Base-by-base conservation (phyloP, 2,797 vertebrate genomes). In the Eidolon dupreanum region DNA sequence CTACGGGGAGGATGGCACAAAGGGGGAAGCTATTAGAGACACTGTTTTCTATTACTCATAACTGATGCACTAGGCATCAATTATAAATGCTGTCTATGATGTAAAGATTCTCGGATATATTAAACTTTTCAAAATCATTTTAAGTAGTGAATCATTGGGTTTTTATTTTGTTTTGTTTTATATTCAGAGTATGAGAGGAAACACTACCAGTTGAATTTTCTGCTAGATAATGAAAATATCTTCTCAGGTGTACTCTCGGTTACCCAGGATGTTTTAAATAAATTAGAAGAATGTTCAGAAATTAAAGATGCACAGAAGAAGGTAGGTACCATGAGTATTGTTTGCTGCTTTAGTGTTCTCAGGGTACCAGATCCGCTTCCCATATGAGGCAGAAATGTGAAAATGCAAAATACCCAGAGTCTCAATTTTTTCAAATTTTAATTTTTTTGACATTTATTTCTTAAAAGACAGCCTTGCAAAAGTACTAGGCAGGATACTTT, bases 161-260 rank as follows among this genome's bases (percentile, higher is more conserved):
- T 83, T 33, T 68, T 16, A 36, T 88, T 66, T 90, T 82, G 36
- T 94, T 94, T 82, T 97, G 38, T 93, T 98, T 97, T 96, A 96
- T 0, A 3, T 96, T 83, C 97, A 98, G 98, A 97, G 79, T 85
- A 81, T 92, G 96, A 98, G 86, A 98, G 79, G 38, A 93, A 96
- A 93, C 96, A 89, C 70, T 97, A 83, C 96, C 97, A 98, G 95
- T 95, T 98, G 97, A 96, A 97, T 98, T 98, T 98, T 96, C 98
- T 99, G 93, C 97, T 98, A 96, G 92, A 3, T 51, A 98, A 98
- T 90, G 97, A 98, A 97, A 96, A 81, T 75, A 16, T 98, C 94
- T 98, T 98, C 94, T 98, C 98, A 73, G 95, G 98, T 46, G 97
- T 97, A 70, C 96, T 98, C 91, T 96, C 97, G 94, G 93, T 96